Base-by-base conservation (phyloP, 2,113 vertebrate species). In the Ptilorrhoa leucosticta region DNA sequence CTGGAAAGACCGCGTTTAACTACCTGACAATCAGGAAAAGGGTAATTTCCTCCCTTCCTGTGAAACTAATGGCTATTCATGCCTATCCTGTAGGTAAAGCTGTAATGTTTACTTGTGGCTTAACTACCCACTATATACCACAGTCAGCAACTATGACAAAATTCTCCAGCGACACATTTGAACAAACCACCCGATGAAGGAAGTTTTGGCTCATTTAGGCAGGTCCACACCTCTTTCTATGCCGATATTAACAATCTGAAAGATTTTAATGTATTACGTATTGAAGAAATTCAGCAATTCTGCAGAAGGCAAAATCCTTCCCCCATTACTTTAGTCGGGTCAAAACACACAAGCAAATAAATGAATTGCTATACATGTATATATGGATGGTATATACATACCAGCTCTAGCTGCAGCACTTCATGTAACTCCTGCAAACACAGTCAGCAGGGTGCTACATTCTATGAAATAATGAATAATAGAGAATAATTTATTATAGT, bases 21-120 rank as follows among this genome's bases (percentile, higher is more conserved):
- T 91, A 92, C 71, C 51, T 68, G 66, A 79, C 77, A 69, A 77
- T 33, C 88, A 96, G 95, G 96, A 97, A 97, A 86, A 94, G 82
- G 27, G 78, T 91, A 27, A 91, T 94, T 96, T 97, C 97, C 96
- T 97, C 84, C 87, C 83, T 97, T 95, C 86, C 94, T 75, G 78
- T 89, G 90, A 89, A 94, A 95, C 77, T 83, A 95, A 92, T 40
- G 75, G 81, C 72, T 94, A 92, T 83, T 96, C 92, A 93, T 30
- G 65, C 73, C 70, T 84, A 28, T 79, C 78, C 94, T 78, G 87
- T 79, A 78, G 85, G 71, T 94, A 91, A 89, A 98, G 89, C 42
- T 95, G 87, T 61, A 90, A 82, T 84, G 53, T 96, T 93, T 97
- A 88, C 71, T 86, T 70, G 86, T 60, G 94, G 93, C 4, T 97